Base-by-base conservation (phyloP, 2,888 invertebrate genomes). In the Nezara viridula region DNA sequence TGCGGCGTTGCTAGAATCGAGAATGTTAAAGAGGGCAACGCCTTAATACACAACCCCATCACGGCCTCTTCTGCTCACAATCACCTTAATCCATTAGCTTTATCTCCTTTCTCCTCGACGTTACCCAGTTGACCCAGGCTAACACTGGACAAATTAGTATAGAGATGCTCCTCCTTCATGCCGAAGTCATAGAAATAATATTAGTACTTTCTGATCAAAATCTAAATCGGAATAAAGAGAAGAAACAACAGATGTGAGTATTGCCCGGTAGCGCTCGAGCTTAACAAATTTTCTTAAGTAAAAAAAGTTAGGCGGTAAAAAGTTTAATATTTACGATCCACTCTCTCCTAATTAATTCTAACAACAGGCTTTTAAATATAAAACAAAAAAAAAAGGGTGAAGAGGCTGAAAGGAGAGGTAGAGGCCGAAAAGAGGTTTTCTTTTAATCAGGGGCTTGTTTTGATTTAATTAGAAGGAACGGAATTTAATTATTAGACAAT, bases 401-500 rank as follows among this genome's bases (percentile, higher is more conserved):
- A 86, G 32, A 86, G 32, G 44, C 37, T 14, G 52, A 32, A 50
- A 52, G 37, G 86, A 86, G 55, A 50, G 86, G 86, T 50, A n/a
- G 86, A 16, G 52, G 21, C 40, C 60, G 52, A 44, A 88, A 81
- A 81, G 88, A n/a, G 88, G 88, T 88, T 88, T 81, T 88, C 88
- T 88, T 88, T 81, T 88, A 88, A 88, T 88, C 88, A 88, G 52
- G 50, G 50, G 10, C 88, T 37, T 88, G 88, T 88, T 88, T 88
- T 88, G 88, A 88, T 81, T 88, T 88, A 88, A 88, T 88, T 88
- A 88, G 88, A 37, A 52, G 86, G 27, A 32, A 37, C 27, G 37
- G 88, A 88, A 88, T 88, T 88, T 73, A 73, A 88, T 88, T 88
- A 88, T 66, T 88, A 47, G 32, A 55, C 40, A 50, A 50, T 86